phyloP scores from a whole-genome alignment of 2,113 vertebrate species.

The Pristiophorus japonicus region DNA sequence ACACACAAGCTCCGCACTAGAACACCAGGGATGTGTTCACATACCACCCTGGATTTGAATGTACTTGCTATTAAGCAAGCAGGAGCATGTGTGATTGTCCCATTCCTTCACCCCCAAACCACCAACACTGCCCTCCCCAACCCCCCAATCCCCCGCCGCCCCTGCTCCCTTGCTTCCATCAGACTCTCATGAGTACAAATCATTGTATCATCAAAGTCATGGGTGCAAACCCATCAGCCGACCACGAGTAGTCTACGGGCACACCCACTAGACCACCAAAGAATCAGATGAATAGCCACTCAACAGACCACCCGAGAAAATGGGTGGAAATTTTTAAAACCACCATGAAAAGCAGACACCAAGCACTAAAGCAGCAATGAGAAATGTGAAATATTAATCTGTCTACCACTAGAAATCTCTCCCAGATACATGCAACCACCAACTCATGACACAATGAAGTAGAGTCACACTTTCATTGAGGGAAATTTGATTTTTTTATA shows the following conservation, averaged over 20 bases:
- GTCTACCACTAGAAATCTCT: constrained; percentile 1
- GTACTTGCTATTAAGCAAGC: neutral
- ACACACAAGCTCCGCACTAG: neutral
- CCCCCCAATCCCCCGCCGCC: neutral
- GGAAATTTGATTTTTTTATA: neutral
- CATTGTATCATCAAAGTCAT: neutral
- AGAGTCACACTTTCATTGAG: neutral
- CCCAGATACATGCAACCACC: constrained; percentile 6
- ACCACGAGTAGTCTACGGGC: constrained; percentile 6
- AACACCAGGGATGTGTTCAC: neutral
- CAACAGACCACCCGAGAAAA: neutral
- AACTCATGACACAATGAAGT: neutral
- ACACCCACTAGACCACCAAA: constrained; percentile 10
- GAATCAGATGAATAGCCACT: neutral
- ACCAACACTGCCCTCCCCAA: too few species aligned
- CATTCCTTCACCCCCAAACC: too few species aligned
- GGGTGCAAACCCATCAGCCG: neutral
- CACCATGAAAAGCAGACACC: neutral
- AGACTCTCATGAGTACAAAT: neutral
- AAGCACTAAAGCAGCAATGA: neutral
- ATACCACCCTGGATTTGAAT: neutral
- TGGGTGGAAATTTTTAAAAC: neutral
- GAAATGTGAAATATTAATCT: constrained; percentile 29
- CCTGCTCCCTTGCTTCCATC: too few species aligned
- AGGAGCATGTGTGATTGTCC: neutral